These are phyloP conservation scores for Amblyteles armatorius DNA, from an alignment of 2,888 invertebrate genomes.

Conservation along the genomic window DNA sequence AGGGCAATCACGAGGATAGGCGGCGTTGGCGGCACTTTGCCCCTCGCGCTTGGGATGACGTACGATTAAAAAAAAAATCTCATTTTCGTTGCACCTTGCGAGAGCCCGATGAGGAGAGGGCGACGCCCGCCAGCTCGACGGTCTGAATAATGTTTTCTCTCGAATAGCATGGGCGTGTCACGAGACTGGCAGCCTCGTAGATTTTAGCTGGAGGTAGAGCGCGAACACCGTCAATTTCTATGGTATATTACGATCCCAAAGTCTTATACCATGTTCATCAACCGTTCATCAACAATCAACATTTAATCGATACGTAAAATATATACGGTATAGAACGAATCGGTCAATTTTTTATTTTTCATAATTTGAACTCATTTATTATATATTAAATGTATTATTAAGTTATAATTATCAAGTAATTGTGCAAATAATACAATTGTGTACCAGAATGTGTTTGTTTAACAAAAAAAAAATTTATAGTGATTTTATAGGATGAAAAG, in stretches of 20 bases:
- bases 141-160: conserved; percentile 65
- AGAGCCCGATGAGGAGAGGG: conserved; percentile 67
- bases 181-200: conserved; percentile 54
- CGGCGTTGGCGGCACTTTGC: conserved; percentile 63
- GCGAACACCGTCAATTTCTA: conserved; percentile 51
- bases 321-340: background rate
- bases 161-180: conserved; percentile 65
- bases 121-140: conserved; percentile 74
- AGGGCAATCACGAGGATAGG: conserved; percentile 53
- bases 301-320: background rate
- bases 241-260: conserved; percentile 6
- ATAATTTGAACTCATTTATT: too few species aligned
- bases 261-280: conserved; percentile 8
- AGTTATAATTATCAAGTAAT: background rate
- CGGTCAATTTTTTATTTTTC: background rate
- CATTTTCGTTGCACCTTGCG: conserved; percentile 83
- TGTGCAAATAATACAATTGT: too few species aligned
- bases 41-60: conserved; percentile 75
- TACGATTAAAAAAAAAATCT: conserved; percentile 80
- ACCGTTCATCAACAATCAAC: conserved; percentile 9
- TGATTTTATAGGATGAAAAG: background rate
- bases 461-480: too few species aligned
- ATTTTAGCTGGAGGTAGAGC: conserved; percentile 53
- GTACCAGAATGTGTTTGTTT: too few species aligned
- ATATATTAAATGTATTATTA: too few species aligned